Conservation (phyloP, 2,113 vertebrate species). For the Nesoenas mayeri region DNA sequence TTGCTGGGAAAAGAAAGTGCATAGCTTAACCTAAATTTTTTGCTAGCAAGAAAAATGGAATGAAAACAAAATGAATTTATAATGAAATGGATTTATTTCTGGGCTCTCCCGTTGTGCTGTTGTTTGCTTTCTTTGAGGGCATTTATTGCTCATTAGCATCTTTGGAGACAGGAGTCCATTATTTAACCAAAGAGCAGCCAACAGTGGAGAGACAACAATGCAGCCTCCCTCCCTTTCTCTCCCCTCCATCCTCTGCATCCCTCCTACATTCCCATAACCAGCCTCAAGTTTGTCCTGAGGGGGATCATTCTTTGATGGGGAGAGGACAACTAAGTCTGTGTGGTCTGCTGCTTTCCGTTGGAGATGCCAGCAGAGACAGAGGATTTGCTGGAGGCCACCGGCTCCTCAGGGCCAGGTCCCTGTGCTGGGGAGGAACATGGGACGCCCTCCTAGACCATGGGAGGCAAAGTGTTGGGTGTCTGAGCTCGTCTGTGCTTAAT, state of each 20-base stretch:
- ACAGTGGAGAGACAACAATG: background rate
- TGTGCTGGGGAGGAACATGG: accelerated
- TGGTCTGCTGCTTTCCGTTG: constrained; percentile 6
- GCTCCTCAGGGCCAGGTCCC: background rate
- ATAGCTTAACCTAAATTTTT: constrained; percentile 52
- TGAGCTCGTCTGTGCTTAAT: background rate
- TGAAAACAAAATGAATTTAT: constrained; percentile 67
- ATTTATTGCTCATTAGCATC: constrained; percentile 35
- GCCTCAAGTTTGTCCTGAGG: constrained; percentile 5
- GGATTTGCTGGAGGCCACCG: background rate
- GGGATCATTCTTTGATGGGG: background rate
- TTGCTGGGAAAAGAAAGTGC: constrained; percentile 47
- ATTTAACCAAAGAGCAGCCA: constrained; percentile 32
- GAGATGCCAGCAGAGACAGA: background rate
- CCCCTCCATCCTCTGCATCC: background rate
- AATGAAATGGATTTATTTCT: constrained; percentile 64
- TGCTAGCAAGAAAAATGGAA: constrained; percentile 37
- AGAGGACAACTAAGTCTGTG: background rate
- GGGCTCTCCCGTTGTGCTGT: constrained; percentile 37
- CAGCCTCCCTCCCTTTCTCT: background rate
- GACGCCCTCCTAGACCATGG: accelerated
- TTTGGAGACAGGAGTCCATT: constrained; percentile 51
- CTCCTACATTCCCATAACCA: background rate
- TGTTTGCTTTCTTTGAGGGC: constrained; percentile 48
- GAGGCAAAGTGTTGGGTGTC: background rate